Evolutionary conservation across 2,113 vertebrate genomes (phyloP).

Genomic region (Myiozetetes cayanensis): DNA sequence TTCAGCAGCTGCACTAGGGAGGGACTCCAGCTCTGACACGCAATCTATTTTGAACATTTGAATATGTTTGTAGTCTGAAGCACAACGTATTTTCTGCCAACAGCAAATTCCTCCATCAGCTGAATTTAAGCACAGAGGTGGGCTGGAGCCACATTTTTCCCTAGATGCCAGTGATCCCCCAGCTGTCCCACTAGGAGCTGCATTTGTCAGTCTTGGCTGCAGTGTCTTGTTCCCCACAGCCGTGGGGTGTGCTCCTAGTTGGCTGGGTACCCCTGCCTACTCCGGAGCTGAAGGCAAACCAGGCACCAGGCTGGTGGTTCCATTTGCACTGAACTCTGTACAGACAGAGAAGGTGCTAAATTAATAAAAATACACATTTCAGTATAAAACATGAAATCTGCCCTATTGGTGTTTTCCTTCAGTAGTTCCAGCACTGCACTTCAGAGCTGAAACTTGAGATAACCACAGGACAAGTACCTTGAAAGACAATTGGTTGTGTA

Average conservation of each 20-base stretch:
- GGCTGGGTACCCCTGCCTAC: neutral
- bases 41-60: neutral
- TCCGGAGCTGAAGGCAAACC: neutral
- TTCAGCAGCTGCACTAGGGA: rapidly evolving
- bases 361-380: neutral
- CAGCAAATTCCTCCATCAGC: neutral
- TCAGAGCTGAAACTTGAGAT: neutral
- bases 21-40: neutral
- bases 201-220: neutral
- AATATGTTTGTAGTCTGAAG: neutral
- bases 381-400: neutral
- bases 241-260: neutral
- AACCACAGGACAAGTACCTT: neutral
- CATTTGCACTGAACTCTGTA: neutral
- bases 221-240: rapidly evolving
- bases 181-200: neutral
- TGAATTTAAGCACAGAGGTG: too few species aligned
- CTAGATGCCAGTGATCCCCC: rapidly evolving
- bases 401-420: rapidly evolving
- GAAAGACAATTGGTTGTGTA: neutral
- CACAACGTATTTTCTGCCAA: neutral
- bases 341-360: neutral
- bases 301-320: neutral
- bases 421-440: neutral
- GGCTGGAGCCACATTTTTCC: neutral